Evolutionary conservation across 1,140 invertebrate species (phyloP).

Genomic region (Cotesia vestalis): DNA sequence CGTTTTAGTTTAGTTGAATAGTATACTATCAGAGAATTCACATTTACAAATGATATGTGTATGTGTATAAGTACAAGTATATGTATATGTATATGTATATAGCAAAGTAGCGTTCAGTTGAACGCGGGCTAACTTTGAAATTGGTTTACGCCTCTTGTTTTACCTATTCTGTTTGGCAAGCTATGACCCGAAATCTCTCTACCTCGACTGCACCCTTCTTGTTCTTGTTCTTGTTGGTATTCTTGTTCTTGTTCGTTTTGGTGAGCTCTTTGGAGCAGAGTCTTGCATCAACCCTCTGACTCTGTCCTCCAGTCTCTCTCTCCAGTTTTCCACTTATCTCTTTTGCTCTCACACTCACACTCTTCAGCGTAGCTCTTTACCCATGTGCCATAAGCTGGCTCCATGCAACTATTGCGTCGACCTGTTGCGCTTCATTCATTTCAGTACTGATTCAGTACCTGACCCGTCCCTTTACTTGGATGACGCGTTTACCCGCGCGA

Average conservation of each 20-base stretch:
- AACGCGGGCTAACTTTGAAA: slow-evolving; percentile 41
- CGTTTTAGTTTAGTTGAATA: neutral
- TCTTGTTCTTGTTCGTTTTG: neutral
- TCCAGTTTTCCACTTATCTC: neutral
- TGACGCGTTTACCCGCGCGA: slow-evolving; percentile 40
- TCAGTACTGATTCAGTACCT: slow-evolving; percentile 55
- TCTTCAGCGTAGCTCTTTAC: slow-evolving; percentile 27
- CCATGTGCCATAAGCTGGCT: slow-evolving; percentile 44
- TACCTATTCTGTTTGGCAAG: slow-evolving; percentile 44
- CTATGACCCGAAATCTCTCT: slow-evolving; percentile 41
- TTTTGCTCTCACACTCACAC: slow-evolving; percentile 7
- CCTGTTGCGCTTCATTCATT: slow-evolving; percentile 60
- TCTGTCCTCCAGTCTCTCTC: slow-evolving; percentile 17
- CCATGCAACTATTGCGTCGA: slow-evolving; percentile 52
- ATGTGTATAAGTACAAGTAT: neutral
- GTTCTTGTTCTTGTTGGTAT: too few relatives aligned
- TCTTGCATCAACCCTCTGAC: slow-evolving; percentile 21
- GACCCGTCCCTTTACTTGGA: slow-evolving; percentile 45
- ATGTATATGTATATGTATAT: neutral
- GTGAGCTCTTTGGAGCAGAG: neutral
- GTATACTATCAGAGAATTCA: neutral
- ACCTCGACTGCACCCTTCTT: neutral
- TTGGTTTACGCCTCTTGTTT: slow-evolving; percentile 45
- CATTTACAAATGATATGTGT: neutral
- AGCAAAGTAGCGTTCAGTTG: neutral